Evolutionary conservation across 2,888 invertebrate species (phyloP).

Genomic region (Drosophila buzzatii): DNA sequence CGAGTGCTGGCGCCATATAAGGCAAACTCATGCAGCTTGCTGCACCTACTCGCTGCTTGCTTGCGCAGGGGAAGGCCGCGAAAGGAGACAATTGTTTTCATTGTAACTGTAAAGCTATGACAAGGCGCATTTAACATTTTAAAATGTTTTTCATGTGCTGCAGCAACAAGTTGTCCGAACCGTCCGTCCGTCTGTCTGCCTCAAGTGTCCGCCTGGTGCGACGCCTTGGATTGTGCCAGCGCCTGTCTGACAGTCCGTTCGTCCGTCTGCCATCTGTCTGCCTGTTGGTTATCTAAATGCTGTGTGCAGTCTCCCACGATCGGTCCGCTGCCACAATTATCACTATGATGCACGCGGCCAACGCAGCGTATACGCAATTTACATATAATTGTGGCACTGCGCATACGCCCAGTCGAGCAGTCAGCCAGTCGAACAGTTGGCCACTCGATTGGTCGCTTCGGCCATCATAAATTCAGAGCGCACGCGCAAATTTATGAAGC

Average conservation of each 20-base stretch:
- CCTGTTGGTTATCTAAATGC: constrained; percentile 26
- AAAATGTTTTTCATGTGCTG: constrained; percentile 77
- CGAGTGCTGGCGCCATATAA: constrained; percentile 69
- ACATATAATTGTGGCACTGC: constrained; percentile 51
- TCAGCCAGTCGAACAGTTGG: background rate
- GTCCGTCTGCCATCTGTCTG: background rate
- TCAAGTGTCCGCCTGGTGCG: constrained; percentile 43
- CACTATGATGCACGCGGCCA: constrained; percentile 46
- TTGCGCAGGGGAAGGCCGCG: constrained; percentile 36
- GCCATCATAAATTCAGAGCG: constrained; percentile 63
- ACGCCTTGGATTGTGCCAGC: constrained; percentile 58
- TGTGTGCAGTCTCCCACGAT: constrained; percentile 74
- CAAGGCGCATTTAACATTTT: constrained; percentile 72
- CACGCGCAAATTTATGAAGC: constrained; percentile 64
- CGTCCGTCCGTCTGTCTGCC: constrained; percentile 21
- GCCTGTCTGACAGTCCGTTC: constrained; percentile 2
- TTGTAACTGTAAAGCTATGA: constrained; percentile 70
- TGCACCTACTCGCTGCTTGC: constrained; percentile 64
- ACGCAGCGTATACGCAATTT: constrained; percentile 58
- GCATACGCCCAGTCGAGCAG: constrained; percentile 65
- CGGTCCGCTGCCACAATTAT: constrained; percentile 69
- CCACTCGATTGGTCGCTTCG: constrained; percentile 3
- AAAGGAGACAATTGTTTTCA: constrained; percentile 55
- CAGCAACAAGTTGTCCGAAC: constrained; percentile 52
- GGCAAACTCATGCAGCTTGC: constrained; percentile 65